Percentiles rank a stretch among this genome's conserved stretches.
phyloP scores from a whole-genome alignment of 2,113 vertebrate species.

The Alethe castanea region DNA sequence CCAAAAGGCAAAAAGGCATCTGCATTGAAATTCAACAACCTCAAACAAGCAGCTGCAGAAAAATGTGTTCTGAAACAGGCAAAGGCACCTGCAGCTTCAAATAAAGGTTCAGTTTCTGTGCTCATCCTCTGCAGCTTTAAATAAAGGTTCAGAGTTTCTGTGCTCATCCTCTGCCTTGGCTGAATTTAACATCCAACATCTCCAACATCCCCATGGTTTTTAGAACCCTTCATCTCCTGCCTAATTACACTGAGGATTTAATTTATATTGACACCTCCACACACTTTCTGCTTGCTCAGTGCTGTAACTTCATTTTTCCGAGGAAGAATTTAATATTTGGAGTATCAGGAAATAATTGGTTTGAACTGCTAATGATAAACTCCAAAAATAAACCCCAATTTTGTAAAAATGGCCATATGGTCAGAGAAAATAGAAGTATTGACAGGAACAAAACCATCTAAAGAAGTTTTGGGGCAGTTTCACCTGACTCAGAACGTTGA shows the following conservation, averaged over 20 bases:
- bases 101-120: neutral
- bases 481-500: neutral
- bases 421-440: neutral
- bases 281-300: neutral
- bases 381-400: neutral
- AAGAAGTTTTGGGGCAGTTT: neutral
- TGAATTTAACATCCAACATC: neutral
- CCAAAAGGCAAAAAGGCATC: neutral
- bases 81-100: neutral
- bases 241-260: neutral
- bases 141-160: neutral
- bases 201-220: neutral
- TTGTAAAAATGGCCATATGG: neutral
- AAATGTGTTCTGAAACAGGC: neutral
- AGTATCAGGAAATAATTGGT: neutral
- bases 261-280: neutral
- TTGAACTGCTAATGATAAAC: neutral
- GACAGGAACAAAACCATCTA: neutral
- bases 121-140: neutral
- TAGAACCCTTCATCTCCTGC: neutral
- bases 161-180: rapidly evolving
- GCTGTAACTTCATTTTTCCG: neutral
- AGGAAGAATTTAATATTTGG: neutral
- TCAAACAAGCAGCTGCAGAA: neutral
- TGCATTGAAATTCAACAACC: neutral